Evolutionary conservation across 2,888 invertebrate genomes (phyloP).

Genomic region (Piscicola geometra): DNA sequence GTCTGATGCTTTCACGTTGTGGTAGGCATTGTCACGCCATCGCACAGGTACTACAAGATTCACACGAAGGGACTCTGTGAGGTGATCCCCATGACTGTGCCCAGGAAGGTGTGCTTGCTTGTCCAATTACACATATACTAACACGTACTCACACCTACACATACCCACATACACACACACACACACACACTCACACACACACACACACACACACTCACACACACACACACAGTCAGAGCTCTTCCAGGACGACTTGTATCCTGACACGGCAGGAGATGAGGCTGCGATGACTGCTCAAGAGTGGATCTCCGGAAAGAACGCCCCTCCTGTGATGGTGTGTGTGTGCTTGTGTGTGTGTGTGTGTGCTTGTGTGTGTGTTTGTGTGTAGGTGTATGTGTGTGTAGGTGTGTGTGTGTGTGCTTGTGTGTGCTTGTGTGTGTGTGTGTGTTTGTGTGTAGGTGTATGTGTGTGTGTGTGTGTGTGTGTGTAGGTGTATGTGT

Average conservation of each 20-base stretch:
- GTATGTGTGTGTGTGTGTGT: not conserved
- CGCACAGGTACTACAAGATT: slow-evolving; percentile 77
- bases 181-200: too few relatives aligned
- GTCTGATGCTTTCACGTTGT: too few relatives aligned
- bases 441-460: not conserved
- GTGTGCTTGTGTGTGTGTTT: not conserved
- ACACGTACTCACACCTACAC: too few relatives aligned
- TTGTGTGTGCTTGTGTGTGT: not conserved
- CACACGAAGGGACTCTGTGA: slow-evolving; percentile 81
- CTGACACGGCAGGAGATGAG: slow-evolving; percentile 78
- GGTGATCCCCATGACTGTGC: slow-evolving; percentile 90
- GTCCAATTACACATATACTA: too few relatives aligned
- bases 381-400: not conserved
- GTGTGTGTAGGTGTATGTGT: too few relatives aligned
- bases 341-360: slow-evolving; percentile 43
- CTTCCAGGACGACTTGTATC: slow-evolving; percentile 85
- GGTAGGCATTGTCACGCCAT: too few relatives aligned
- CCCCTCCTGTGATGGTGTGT: slow-evolving; percentile 68
- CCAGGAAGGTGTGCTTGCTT: slow-evolving; percentile 67
- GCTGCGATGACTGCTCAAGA: slow-evolving; percentile 80
- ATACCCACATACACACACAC: too few relatives aligned
- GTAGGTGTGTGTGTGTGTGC: not conserved
- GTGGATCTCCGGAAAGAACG: slow-evolving; percentile 80
- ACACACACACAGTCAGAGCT: slow-evolving; percentile 61
- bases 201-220: not conserved